A percentile compares a stretch with the other conserved stretches of the same genome.
Conservation (phyloP, 2,888 invertebrate genomes). For the Lobophora halterata region DNA sequence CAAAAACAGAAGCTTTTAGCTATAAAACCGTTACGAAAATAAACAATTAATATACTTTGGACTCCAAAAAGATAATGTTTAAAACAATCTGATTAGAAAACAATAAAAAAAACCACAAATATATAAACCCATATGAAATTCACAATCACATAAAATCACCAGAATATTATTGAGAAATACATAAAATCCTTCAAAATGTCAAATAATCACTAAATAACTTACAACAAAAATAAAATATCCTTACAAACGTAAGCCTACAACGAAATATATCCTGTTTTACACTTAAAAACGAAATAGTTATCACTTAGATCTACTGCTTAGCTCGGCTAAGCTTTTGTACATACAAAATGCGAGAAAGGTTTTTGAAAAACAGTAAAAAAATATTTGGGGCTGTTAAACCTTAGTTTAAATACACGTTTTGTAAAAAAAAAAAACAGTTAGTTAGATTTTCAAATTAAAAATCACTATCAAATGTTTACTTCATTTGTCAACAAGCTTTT, state of each 20-base stretch:
- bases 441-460: too few relatives aligned
- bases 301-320: constrained; percentile 25
- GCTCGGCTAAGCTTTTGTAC: constrained; percentile 33
- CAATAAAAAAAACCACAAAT: constrained; percentile 15
- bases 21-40: constrained; percentile 2
- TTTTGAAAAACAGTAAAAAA: constrained; percentile 2
- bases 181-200: constrained; percentile 29
- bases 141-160: constrained; percentile 30
- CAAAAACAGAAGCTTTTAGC: constrained; percentile 9
- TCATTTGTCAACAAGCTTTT: too few relatives aligned
- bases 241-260: constrained; percentile 39
- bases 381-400: constrained; percentile 3
- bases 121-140: constrained; percentile 19
- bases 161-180: constrained; percentile 17
- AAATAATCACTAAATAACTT: constrained; percentile 32
- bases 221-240: constrained; percentile 30
- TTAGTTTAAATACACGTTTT: neutral
- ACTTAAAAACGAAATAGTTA: constrained; percentile 22
- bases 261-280: constrained; percentile 39
- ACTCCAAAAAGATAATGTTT: neutral
- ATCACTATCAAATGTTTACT: too few relatives aligned
- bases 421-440: constrained; percentile 1
- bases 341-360: constrained; percentile 13
- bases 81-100: constrained; percentile 1
- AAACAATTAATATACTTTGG: constrained; percentile 5